These are phyloP conservation scores for Papilio aristodemus DNA, from an alignment of 1,140 invertebrate species.

Conservation along the genomic window DNA sequence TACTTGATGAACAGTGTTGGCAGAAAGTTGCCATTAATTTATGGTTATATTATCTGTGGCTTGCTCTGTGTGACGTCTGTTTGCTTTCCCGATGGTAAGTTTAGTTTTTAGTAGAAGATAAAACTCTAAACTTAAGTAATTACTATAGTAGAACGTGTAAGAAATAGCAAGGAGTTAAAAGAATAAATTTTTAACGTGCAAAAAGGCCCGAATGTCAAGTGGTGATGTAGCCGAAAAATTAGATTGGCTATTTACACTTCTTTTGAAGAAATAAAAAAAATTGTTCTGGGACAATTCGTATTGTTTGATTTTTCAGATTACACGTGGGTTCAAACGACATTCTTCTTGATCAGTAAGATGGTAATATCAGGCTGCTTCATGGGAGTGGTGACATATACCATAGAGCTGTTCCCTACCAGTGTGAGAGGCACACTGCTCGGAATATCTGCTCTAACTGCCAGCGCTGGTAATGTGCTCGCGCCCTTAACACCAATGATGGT, in stretches of 20 bases:
- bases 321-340: constrained; percentile 12
- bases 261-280: too few species aligned
- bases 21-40: constrained; percentile 36
- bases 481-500: not conserved
- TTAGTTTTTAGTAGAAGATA: not conserved
- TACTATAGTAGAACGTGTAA: too few species aligned
- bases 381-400: constrained; percentile 36
- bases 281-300: too few species aligned
- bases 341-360: constrained; percentile 39
- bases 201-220: too few species aligned
- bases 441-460: not conserved
- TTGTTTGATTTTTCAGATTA: constrained; percentile 30
- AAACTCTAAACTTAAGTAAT: too few species aligned
- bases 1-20: constrained; percentile 38
- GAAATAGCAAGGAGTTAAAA: too few species aligned
- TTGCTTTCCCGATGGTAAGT: constrained; percentile 36
- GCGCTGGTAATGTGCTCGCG: not conserved
- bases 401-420: constrained; percentile 37
- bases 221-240: too few species aligned
- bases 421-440: not conserved
- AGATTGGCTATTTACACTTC: too few species aligned
- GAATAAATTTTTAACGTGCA: too few species aligned
- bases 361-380: constrained; percentile 38
- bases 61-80: constrained; percentile 33
- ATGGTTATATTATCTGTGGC: constrained; percentile 37